A percentile compares a stretch with the other conserved stretches of the same genome.
These are phyloP conservation scores for Melanotaenia pygmaea DNA, from an alignment of 2,797 vertebrate species.

Conservation along the genomic window DNA sequence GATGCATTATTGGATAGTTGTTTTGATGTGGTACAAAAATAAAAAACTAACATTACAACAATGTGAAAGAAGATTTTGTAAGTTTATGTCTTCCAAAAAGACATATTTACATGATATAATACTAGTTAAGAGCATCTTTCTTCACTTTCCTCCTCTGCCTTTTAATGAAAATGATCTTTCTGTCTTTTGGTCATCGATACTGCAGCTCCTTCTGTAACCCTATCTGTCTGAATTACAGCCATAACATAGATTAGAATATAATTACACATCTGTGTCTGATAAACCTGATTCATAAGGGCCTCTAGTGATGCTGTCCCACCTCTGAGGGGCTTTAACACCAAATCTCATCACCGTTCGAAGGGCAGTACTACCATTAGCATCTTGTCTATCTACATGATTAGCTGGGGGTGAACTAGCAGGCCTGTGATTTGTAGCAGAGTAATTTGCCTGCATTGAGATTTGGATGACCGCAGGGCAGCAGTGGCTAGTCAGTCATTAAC, in stretches of 20 bases:
- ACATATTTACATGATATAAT: conserved; percentile 12
- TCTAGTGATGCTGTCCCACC: conserved; percentile 54
- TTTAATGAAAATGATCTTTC: conserved; percentile 19
- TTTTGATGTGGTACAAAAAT: neutral
- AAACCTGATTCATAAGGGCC: conserved; percentile 69
- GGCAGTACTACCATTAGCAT: conserved; percentile 59
- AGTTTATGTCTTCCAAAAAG: neutral
- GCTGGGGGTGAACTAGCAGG: conserved; percentile 62
- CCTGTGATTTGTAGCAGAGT: conserved; percentile 71
- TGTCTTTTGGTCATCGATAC: conserved; percentile 2
- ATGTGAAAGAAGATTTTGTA: neutral
- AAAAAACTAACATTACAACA: neutral
- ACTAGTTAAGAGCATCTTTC: conserved; percentile 11
- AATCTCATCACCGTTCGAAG: conserved; percentile 61
- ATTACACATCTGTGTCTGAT: conserved; percentile 74
- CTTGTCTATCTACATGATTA: conserved; percentile 69
- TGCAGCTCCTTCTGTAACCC: conserved; percentile 18
- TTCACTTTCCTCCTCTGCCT: neutral
- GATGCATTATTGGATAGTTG: neutral
- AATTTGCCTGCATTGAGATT: conserved; percentile 69
- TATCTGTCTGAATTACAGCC: conserved; percentile 57
- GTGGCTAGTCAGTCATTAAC: conserved; percentile 75
- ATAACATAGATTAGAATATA: conserved; percentile 65
- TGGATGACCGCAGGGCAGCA: conserved; percentile 64
- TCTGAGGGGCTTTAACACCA: conserved; percentile 59